Base-by-base conservation (phyloP, 2,113 vertebrate species). In the Atractosteus spatula region DNA sequence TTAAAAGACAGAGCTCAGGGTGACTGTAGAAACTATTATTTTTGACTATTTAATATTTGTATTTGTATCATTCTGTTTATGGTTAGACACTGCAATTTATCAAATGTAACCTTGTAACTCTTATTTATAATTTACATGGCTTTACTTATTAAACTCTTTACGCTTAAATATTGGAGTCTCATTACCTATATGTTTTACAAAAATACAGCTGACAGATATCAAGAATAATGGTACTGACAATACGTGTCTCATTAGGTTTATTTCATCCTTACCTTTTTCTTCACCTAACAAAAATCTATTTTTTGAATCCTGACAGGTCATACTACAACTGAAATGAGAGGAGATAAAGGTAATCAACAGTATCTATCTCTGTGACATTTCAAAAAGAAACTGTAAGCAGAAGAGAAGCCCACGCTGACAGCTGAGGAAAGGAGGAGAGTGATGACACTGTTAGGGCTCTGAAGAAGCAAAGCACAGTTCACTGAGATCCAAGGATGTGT, bases 251-350 rank as follows among this genome's bases (percentile, higher is more conserved):
- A 17, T 41, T 56, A 3, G 44, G 17, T 72, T 6, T 67, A 17
- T 2, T 0, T 63, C 54, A 3, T 1, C 41, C 7, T 16, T 54
- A 13, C 2, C 74, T 81, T 16, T 12, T 84, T 72, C 61, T 55
- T 17, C 54, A 56, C 29, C 41, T n/a, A 7, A 5, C 47, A 7
- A 7, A 51, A 51, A 51, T 10, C 10, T 5, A 64, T 72, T 62
- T 72, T 63, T 64, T 78, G 10, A 77, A 7, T 72, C 77, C 84
- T 89, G 71, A 70, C 80, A 98, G 97, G 93, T 96, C 75, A 86
- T 97, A 57, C 81, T 93, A 76, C 97, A 98, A 62, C 78, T 98
- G 84, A 97, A 96, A 76, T 98, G 86, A 94, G 51, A 62, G 69
- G 71, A 76, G 69, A 63, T 82, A 74, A 62, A 54, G 62, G 42